Percentiles rank a stretch among this genome's conserved stretches.
These are phyloP conservation scores for Tetramorium simillimum DNA, from an alignment of 1,140 invertebrate species.

Conservation along the genomic window DNA sequence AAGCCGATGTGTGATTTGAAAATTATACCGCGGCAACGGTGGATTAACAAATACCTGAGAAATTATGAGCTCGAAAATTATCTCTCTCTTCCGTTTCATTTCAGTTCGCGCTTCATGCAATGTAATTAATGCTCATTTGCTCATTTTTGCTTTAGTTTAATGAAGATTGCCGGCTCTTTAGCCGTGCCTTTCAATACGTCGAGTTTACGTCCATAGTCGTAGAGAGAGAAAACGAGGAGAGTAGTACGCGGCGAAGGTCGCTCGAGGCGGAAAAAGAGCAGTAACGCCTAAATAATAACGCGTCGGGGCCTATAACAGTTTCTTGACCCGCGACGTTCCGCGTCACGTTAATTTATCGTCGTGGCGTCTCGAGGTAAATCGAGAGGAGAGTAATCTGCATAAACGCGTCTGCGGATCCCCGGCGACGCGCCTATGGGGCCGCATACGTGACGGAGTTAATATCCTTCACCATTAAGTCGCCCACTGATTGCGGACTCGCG, in stretches of 20 bases:
- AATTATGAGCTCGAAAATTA: conserved; percentile 19
- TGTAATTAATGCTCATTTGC: conserved; percentile 38
- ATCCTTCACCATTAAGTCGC: conserved; percentile 17
- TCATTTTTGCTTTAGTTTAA: background rate
- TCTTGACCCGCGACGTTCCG: conserved; percentile 51
- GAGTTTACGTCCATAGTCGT: conserved; percentile 32
- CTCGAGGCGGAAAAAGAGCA: conserved; percentile 2
- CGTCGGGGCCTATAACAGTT: conserved; percentile 32
- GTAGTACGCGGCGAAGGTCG: background rate
- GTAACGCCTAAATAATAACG: conserved; percentile 26
- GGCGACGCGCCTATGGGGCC: background rate
- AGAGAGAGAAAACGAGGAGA: background rate
- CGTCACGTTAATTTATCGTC: conserved; percentile 68
- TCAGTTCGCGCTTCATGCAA: conserved; percentile 17
- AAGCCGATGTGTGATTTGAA: conserved; percentile 17
- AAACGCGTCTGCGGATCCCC: conserved; percentile 47
- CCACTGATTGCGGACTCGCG: conserved; percentile 12
- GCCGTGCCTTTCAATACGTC: background rate
- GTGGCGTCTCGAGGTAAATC: conserved; percentile 59
- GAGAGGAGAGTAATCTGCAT: conserved; percentile 66
- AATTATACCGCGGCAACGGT: background rate
- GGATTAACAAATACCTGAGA: background rate
- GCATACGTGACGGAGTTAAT: conserved; percentile 26
- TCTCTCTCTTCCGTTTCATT: background rate
- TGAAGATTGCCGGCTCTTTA: conserved; percentile 12